Evolutionary conservation across 2,888 invertebrate species (phyloP).

Genomic region (Panzeria rudis): DNA sequence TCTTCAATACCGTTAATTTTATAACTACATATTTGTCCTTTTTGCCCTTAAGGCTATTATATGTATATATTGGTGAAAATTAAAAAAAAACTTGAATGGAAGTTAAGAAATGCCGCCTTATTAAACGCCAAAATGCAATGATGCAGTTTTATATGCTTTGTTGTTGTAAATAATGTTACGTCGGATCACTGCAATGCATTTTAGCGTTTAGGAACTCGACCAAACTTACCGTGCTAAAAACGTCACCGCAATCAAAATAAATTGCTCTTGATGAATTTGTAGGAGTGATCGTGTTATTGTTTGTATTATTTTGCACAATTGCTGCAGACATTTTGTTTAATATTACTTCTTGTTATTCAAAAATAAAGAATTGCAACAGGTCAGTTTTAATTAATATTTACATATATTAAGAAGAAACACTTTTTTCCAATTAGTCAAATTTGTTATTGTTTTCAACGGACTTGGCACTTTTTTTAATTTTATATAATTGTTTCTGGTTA

Average conservation of each 20-base stretch:
- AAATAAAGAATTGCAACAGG: conserved; percentile 1
- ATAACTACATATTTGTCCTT: background rate
- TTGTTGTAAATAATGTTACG: too few species aligned
- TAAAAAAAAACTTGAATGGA: background rate
- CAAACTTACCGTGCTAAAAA: conserved; percentile 73
- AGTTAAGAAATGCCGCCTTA: background rate
- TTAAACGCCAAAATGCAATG: background rate
- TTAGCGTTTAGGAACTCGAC: too few species aligned
- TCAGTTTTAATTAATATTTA: background rate
- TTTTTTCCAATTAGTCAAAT: conserved; percentile 15
- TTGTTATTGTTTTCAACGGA: conserved; percentile 12
- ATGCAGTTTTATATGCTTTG: too few species aligned
- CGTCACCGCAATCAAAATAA: conserved; percentile 73
- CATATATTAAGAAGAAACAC: background rate
- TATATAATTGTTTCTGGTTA: background rate
- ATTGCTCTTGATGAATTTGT: conserved; percentile 60
- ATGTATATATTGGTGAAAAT: background rate
- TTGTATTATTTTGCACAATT: conserved; percentile 71
- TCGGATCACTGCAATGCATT: too few species aligned
- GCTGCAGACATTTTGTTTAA: conserved; percentile 73
- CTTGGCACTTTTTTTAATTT: conserved; percentile 41
- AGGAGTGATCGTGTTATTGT: conserved; percentile 36
- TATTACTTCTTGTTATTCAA: conserved; percentile 2
- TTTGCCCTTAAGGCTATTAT: background rate
- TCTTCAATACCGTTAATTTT: background rate